Base-by-base conservation (phyloP, 2,113 vertebrate species). In the Eurystomus gularis region DNA sequence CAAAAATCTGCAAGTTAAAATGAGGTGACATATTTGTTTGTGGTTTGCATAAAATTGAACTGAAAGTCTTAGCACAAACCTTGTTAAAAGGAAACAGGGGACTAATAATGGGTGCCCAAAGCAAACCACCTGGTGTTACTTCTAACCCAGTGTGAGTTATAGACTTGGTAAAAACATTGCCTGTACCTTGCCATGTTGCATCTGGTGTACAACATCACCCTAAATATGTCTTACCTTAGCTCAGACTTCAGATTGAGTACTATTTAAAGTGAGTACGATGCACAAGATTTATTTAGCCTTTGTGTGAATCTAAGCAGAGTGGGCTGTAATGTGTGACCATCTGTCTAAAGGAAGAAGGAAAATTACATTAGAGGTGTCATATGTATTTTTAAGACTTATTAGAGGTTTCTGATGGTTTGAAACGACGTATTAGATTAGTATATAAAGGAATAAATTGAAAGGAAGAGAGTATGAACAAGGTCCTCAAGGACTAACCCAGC, bases 321-420 rank as follows among this genome's bases (percentile, higher is more conserved):
- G 58, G 84, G 71, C 60, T 91, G 75, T 58, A 75, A 69, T 37
- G 94, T 93, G 75, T 90, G 49, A 55, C 86, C 82, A 87, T 95
- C 91, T 96, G 96, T 91, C 87, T 93, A 51, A 96, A 88, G 26
- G 64, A 81, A 89, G 88, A 90, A 85, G 48, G 31, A 92, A 94
- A 88, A 85, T 82, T 62, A 31, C 18, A 11, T 93, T 83, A 70
- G 29, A 57, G 17, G 9, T 90, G n/a, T 80, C 4, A 3, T 61
- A 58, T 14, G 11, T 57, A 33, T 62, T 60, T 85, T 91, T 54
- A 52, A 81, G 44, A 62, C 40, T 64, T 48, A 69, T 42, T 65
- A 69, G 61, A 94, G 31, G 25, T 19, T 84, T 97, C 42, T 49
- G 48, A 26, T 90, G 37, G 42, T 64, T n/a, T 44, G 64, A 86